Evolutionary conservation across 2,888 invertebrate species (phyloP).

Genomic region (Leuctra nigra): DNA sequence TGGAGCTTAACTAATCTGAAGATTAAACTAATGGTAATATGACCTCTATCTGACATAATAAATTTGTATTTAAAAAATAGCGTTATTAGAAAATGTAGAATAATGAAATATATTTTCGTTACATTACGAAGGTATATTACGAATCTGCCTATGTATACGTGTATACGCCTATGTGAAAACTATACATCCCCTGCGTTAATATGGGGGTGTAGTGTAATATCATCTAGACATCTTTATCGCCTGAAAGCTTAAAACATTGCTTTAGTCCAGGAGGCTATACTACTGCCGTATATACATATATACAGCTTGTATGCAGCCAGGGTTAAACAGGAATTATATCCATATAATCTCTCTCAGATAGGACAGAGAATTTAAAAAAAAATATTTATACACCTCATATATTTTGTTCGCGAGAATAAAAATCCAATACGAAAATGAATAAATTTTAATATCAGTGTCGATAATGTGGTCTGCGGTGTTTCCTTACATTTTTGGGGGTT

Average conservation of each 20-base stretch:
- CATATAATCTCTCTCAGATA: slow-evolving; percentile 5
- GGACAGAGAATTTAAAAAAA: neutral
- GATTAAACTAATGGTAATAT: too few species aligned
- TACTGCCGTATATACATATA: too few species aligned
- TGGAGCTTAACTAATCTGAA: too few species aligned
- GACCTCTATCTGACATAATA: too few species aligned
- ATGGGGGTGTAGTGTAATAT: neutral
- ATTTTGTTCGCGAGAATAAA: too few species aligned
- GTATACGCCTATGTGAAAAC: too few species aligned
- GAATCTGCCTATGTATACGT: too few species aligned
- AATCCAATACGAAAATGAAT: neutral
- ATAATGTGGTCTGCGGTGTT: neutral
- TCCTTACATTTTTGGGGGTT: neutral
- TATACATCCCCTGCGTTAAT: slow-evolving; percentile 1
- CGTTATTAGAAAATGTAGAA: too few species aligned
- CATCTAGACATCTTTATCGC: slow-evolving; percentile 13
- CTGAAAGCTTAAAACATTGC: slow-evolving; percentile 8
- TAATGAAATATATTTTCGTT: too few species aligned
- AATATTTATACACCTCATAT: neutral
- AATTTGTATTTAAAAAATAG: too few species aligned
- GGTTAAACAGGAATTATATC: slow-evolving; percentile 13
- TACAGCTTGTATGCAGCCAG: too few species aligned
- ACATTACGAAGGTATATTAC: too few species aligned
- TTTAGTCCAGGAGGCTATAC: neutral
- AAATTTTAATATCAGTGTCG: slow-evolving; percentile 5